phyloP scores from a whole-genome alignment of 2,113 vertebrate genomes.

The Chamaetylas fuelleborni region DNA sequence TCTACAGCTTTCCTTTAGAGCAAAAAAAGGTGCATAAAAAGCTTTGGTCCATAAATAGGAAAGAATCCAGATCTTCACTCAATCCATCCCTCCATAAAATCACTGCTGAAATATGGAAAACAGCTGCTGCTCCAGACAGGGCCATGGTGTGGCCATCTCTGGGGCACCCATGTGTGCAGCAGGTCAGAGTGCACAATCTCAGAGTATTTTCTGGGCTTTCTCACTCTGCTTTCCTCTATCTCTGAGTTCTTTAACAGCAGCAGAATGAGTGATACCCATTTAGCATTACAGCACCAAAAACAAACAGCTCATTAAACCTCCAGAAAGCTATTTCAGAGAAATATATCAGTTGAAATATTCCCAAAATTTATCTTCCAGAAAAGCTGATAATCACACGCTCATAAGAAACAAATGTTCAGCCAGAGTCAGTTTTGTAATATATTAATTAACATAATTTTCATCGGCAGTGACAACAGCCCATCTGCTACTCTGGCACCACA shows the following conservation, averaged over 20 bases:
- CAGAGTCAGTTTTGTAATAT: conserved; percentile 40
- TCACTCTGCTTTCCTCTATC: not conserved
- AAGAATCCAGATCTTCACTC: not conserved
- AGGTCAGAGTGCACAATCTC: not conserved
- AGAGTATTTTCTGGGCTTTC: not conserved
- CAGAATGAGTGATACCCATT: not conserved
- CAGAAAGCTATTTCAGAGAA: conserved; percentile 13
- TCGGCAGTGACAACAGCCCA: conserved; percentile 55
- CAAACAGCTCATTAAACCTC: conserved; percentile 13
- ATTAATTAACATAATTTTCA: conserved; percentile 66
- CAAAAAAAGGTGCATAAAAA: too few relatives aligned
- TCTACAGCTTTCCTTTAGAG: not conserved
- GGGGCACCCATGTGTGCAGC: not conserved
- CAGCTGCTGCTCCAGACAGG: not conserved
- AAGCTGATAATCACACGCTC: conserved; percentile 30
- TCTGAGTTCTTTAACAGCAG: not conserved
- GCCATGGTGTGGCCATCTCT: not conserved
- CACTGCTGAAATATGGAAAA: not conserved
- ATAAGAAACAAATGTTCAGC: conserved; percentile 30
- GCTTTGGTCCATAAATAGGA: fast-evolving
- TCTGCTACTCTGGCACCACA: conserved; percentile 44
- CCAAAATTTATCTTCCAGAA: conserved; percentile 40
- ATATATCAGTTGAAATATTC: conserved; percentile 6
- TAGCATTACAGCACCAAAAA: not conserved
- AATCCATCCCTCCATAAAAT: not conserved